Evolutionary conservation across 2,113 vertebrate species (phyloP), one percentile per base, ranked within the genome.

Genomic region (Anarhynchus alexandrinus): DNA sequence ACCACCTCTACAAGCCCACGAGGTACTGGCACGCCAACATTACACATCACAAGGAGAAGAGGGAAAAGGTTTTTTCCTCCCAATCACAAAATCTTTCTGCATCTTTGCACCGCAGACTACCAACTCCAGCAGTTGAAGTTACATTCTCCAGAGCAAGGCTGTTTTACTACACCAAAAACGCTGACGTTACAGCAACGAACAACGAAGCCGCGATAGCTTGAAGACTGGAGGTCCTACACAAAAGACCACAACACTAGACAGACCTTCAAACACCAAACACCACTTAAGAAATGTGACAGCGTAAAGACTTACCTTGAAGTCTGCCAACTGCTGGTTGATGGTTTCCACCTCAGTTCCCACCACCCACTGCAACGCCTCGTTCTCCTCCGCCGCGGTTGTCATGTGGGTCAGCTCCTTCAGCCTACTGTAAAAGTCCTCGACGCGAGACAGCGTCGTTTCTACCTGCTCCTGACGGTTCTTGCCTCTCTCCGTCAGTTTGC

Each of bases 291-390:
- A 52, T 1, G 0, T 2, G 0, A 21, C 0, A 12, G 62, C 42
- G 18, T 3, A 3, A 29, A 62, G 27, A 42, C 99, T 90, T 98
- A 99, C 99, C 99, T 99, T 99, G 96, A 99, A 99, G 96, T 99
- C 99, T 34, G 98, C 98, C 96, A 99, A 92, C 94, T 99, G 99
- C 81, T 99, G 99, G 93, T 98, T 99, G 98, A 99, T 99, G 96
- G 97, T 96, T 42, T 99, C 99, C 96, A 99, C 99, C 97, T 99
- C 99, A 0, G 99, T 98, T 7, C 99, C 99, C 29, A 99, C 99
- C 21, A 98, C 87, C 86, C 99, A 99, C 97, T 99, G 99, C 16
- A 99, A 69, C 0, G 98, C 98, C 82, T 99, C 98, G 8, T 97
- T 98, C 34, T 99, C 99, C 95, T 99, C 99, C 0, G 99, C 99